A percentile compares a stretch with the other conserved stretches of the same genome.
phyloP scores from a whole-genome alignment of 2,797 vertebrate genomes.

The Cuniculus paca region DNA sequence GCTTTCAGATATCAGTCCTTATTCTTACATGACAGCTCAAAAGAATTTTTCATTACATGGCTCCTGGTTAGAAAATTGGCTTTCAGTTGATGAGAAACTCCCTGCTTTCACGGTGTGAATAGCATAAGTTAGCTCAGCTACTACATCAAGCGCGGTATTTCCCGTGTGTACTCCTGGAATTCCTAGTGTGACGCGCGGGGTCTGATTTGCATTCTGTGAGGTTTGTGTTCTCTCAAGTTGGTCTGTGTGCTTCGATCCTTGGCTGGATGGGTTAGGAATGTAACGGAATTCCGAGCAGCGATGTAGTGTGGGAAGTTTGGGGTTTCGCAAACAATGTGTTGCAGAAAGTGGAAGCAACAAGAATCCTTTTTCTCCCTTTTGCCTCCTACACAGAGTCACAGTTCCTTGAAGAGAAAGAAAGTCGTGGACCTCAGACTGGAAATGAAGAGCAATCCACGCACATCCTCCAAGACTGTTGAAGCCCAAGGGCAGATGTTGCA shows the following conservation, averaged over 20 bases:
- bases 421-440: neutral
- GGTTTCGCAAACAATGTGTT: neutral
- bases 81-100: neutral
- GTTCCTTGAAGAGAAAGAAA: neutral
- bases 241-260: neutral
- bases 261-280: neutral
- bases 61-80: neutral
- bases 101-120: neutral
- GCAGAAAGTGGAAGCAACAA: neutral
- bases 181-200: neutral
- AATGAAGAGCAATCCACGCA: neutral
- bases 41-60: neutral
- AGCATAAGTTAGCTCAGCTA: neutral
- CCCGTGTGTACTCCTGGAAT: accelerated
- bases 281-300: neutral
- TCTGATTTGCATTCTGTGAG: neutral
- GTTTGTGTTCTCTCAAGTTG: accelerated
- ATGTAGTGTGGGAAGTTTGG: neutral
- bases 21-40: neutral
- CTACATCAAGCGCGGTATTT: accelerated
- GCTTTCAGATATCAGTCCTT: neutral
- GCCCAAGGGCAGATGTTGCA: neutral
- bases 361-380: neutral
- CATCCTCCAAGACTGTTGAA: too few relatives aligned
- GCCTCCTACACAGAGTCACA: neutral